Base-by-base conservation (phyloP, 2,797 vertebrate genomes). In the Naso thynnoides region DNA sequence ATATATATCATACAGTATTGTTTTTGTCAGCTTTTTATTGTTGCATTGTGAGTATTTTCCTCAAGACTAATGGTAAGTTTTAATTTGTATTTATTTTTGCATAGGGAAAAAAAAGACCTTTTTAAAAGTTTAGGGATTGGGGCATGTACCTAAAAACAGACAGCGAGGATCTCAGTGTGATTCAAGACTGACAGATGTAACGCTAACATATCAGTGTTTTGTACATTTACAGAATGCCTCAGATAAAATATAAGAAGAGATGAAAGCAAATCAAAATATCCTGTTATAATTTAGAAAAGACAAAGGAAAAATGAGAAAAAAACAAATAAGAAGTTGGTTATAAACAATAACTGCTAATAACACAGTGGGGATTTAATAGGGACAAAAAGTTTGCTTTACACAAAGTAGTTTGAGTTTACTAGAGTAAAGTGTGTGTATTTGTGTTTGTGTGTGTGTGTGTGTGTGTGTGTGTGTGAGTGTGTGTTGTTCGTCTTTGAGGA, bases 311-410 rank as follows among this genome's bases (percentile, higher is more conserved):
- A 78, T 11, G 24, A 39, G 8, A 19, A 50, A 15, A 33, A 55
- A 54, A 38, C 58, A 73, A 73, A 74, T 29, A 78, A 53, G n/a
- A n/a, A n/a, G n/a, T n/a, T 47, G 64, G 59, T 39, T 13, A 26
- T 23, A 39, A 59, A 65, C 39, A 81, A 24, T 62, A 54, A 21
- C 55, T 19, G 53, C 26, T 7, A 39, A 45, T 56, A 64, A 81
- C 84, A 73, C 64, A 59, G 66, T 55, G 52, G 82, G 87, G 67
- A 83, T 81, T 65, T 64, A 62, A 69, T 24, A 8, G 71, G 68
- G 66, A 79, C 63, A 82, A 79, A 78, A 81, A 4, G 64, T 78
- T 78, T 81, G 67, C 72, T 49, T 36, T 48, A 23, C 2, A 1
- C 39, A 45, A 73, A 88, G 74, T 53, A 77, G 47, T 61, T 80